Evolutionary conservation across 2,113 vertebrate species (phyloP), one percentile per base, ranked within the genome.

Genomic region (Corythoichthys haematopterus): DNA sequence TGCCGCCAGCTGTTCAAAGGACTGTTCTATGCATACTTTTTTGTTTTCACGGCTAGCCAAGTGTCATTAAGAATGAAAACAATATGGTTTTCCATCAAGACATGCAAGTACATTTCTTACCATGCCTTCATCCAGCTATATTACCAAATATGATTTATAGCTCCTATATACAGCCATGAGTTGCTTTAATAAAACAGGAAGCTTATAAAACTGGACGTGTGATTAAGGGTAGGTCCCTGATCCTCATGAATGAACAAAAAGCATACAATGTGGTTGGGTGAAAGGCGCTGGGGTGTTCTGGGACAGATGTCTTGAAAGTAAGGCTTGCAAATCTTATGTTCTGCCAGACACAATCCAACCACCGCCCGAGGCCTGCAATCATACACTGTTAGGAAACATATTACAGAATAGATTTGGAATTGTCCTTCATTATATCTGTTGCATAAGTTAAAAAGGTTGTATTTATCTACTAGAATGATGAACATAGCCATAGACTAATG

Each of bases 111-210:
- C 65, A 57, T 75, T 79, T 66, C 53, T 40, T 6, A 2, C 64
- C 70, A 76, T 80, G 72, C 70, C 64, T 15, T 79, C 43, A 57
- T 86, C 70, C 47, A 56, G 67, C 75, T 83, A 80, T 81, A 90
- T 90, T 88, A 85, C 74, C 82, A 83, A 75, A 76, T 76, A 75
- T 90, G 89, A 91, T 91, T 91, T 89, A 89, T 88, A 77, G 75
- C 68, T 70, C 63, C 69, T 80, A 79, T 88, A 87, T 83, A 66
- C 72, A 80, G 56, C 75, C 74, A 66, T 84, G 76, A 87, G 83
- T 75, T 71, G 66, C 74, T 83, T 86, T 88, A 88, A 88, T 91
- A 85, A 89, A 83, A 83, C 80, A 84, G 68, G 72, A 78, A 83
- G 81, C 81, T 86, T 88, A 88, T 87, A 75, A 89, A 85, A 83